Base-by-base conservation (phyloP, 2,888 invertebrate species). In the Girardia tigrina region DNA sequence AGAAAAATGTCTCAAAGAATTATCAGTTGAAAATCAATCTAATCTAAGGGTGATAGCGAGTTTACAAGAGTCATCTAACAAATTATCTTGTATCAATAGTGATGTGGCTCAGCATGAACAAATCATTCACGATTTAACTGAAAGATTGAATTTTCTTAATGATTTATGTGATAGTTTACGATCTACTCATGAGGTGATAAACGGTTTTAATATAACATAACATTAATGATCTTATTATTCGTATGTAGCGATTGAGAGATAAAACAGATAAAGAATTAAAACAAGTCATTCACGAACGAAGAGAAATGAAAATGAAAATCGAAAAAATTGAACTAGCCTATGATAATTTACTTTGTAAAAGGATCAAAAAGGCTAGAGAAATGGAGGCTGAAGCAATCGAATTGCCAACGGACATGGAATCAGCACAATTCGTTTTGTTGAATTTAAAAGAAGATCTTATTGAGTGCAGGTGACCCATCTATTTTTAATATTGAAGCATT, bases 351-450 rank as follows among this genome's bases (percentile, higher is more conserved):
- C n/a, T 56, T n/a, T 56, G 56, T 56, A 56, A 56, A 56, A 4
- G 56, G 23, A 56, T 56, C 4, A 56, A 56, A 56, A 56, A 56
- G 23, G 56, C 56, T n/a, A 56, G n/a, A 56, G 56, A 56, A n/a
- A 56, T 56, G 56, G 56, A 56, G n/a, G 56, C 56, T 4, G 56
- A 56, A 16, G 23, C n/a, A 56, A 56, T 56, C n/a, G 56, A 56
- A 16, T 56, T 56, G 23, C 56, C 56, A 12, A 2, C 56, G n/a
- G 56, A 56, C 23, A 56, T 56, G 6, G 56, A 56, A 56, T 56
- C 56, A 56, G 56, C 56, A 8, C 56, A 56, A 56, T 56, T 56
- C n/a, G n/a, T 56, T n/a, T 23, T 56, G n/a, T 56, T 56, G 56
- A 56, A 56, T 20, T 23, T 56, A 4, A 56, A 56, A 56, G 56